A percentile compares a stretch with the other conserved stretches of the same genome.
Conservation (phyloP, 2,797 vertebrate species). For the Nannoperca obscura region DNA sequence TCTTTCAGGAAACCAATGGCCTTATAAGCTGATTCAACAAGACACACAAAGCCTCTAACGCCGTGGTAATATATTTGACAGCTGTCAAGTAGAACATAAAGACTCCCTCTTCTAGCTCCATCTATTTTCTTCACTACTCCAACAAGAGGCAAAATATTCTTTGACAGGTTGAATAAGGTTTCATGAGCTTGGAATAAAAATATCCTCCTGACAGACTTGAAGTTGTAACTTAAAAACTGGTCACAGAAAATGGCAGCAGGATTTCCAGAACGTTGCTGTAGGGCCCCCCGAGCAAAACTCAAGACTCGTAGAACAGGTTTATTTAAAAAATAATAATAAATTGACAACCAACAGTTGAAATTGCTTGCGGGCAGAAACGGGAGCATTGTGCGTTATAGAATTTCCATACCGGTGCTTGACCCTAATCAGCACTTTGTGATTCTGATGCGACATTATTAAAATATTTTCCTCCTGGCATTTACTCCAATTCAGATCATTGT, state of each 20-base stretch:
- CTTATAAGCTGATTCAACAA: slow-evolving; percentile 62
- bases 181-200: slow-evolving; percentile 49
- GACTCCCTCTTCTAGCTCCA: slow-evolving; percentile 16
- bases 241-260: slow-evolving; percentile 21
- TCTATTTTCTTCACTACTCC: slow-evolving; percentile 45
- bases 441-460: slow-evolving; percentile 57
- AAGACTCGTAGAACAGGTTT: slow-evolving; percentile 14
- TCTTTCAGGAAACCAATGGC: slow-evolving; percentile 60
- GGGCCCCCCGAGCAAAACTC: slow-evolving; percentile 13
- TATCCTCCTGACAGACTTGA: slow-evolving; percentile 41
- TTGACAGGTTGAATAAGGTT: slow-evolving; percentile 48
- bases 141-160: slow-evolving; percentile 44
- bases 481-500: slow-evolving; percentile 64
- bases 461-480: slow-evolving; percentile 58
- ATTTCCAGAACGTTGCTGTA: slow-evolving; percentile 40
- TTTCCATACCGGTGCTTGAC: slow-evolving; percentile 45
- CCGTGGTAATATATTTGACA: slow-evolving; percentile 58
- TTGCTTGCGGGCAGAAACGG: slow-evolving; percentile 24
- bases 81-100: slow-evolving; percentile 65
- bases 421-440: slow-evolving; percentile 58
- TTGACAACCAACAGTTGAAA: slow-evolving; percentile 4
- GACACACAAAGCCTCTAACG: slow-evolving; percentile 54
- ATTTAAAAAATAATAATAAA: no score
- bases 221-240: slow-evolving; percentile 40
- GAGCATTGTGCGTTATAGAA: slow-evolving; percentile 28